Conservation (phyloP, 1,140 invertebrate genomes). For the Pteromalus puparum region DNA sequence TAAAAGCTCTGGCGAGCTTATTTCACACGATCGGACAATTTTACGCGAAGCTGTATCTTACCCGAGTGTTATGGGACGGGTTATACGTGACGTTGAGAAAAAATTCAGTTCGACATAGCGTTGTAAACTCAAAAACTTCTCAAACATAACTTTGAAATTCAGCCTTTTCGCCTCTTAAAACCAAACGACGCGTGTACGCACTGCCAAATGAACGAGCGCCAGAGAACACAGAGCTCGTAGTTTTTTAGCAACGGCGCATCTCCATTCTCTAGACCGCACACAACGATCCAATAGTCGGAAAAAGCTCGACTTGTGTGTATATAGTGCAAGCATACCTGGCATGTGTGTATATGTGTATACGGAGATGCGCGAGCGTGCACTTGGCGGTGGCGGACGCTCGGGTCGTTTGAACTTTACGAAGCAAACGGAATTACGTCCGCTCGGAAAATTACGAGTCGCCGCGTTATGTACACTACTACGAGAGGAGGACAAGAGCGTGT, state of each 20-base stretch:
- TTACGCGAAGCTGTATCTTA: background rate
- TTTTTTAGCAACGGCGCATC: background rate
- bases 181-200: slow-evolving; percentile 29
- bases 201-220: background rate
- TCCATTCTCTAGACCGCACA: background rate
- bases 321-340: background rate
- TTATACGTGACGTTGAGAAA: no score
- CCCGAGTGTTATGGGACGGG: background rate
- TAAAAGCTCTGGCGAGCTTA: background rate
- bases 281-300: background rate
- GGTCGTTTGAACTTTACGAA: slow-evolving; percentile 53
- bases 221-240: background rate
- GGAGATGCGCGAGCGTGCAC: slow-evolving; percentile 1
- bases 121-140: no score
- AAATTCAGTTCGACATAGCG: no score
- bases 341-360: background rate
- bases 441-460: slow-evolving; percentile 41
- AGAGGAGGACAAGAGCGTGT: background rate
- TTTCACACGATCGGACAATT: background rate
- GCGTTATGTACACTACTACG: slow-evolving; percentile 9
- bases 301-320: background rate
- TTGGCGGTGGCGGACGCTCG: slow-evolving; percentile 25
- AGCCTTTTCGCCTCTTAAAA: slow-evolving; percentile 7
- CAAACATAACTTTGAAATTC: no score
- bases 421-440: slow-evolving; percentile 52